Evolutionary conservation across 2,113 vertebrate species (phyloP).

Genomic region (Glaucomys volans): DNA sequence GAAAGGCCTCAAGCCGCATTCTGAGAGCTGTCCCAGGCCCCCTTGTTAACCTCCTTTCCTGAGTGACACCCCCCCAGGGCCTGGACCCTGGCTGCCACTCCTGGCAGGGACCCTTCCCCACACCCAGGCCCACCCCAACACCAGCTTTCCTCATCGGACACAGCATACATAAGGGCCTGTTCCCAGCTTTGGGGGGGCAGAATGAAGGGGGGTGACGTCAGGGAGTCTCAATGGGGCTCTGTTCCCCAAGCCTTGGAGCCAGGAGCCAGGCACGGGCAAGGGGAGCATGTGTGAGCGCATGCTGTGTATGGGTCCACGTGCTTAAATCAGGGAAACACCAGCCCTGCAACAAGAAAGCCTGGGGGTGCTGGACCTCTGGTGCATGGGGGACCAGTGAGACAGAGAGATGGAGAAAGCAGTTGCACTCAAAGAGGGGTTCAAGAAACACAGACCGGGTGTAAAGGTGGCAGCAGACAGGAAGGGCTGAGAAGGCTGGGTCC

Average conservation of each 20-base stretch:
- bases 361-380: constrained; percentile 45
- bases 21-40: constrained; percentile 62
- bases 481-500: constrained; percentile 33
- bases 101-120: constrained; percentile 57
- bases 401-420: not conserved
- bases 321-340: constrained; percentile 68
- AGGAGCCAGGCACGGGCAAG: constrained; percentile 81
- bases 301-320: constrained; percentile 80
- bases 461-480: constrained; percentile 56
- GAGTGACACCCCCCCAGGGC: not conserved
- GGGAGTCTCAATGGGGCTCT: constrained; percentile 87
- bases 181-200: constrained; percentile 76
- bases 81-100: constrained; percentile 36
- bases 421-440: not conserved
- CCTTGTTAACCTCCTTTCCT: constrained; percentile 15
- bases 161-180: constrained; percentile 83
- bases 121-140: constrained; percentile 55
- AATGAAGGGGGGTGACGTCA: constrained; percentile 82
- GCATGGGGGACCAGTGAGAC: not conserved
- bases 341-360: constrained; percentile 50
- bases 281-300: constrained; percentile 73
- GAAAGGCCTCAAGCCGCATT: constrained; percentile 68
- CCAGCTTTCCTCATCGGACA: constrained; percentile 65
- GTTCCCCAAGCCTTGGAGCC: constrained; percentile 83
- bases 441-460: not conserved